Evolutionary conservation across 2,797 vertebrate genomes (phyloP).

Genomic region (Clamator glandarius): DNA sequence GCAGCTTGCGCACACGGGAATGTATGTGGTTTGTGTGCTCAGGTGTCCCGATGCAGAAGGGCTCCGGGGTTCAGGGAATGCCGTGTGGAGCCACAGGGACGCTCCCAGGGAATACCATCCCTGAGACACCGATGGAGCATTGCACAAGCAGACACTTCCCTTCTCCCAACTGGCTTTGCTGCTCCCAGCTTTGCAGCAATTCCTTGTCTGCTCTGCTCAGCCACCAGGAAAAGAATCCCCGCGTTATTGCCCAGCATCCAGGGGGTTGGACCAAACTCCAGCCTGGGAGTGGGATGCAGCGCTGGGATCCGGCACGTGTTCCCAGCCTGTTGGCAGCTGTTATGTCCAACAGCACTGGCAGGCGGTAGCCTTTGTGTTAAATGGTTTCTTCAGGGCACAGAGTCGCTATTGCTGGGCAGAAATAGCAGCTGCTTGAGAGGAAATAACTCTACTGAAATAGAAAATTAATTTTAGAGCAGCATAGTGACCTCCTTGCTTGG

Average conservation of each 20-base stretch:
- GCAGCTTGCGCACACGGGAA: rapidly evolving
- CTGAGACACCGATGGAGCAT: background rate
- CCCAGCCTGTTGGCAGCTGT: rapidly evolving
- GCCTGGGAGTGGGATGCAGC: rapidly evolving
- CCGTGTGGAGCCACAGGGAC: background rate
- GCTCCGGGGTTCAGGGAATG: background rate
- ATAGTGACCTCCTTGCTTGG: background rate
- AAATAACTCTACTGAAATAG: conserved; percentile 15
- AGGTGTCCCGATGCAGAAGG: rapidly evolving
- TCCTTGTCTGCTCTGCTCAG: background rate
- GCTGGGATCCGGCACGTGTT: rapidly evolving
- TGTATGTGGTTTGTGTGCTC: rapidly evolving
- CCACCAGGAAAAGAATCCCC: background rate
- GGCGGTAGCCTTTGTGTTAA: background rate
- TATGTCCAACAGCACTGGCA: rapidly evolving
- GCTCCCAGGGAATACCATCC: background rate
- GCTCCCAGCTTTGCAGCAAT: background rate
- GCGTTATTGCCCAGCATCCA: rapidly evolving
- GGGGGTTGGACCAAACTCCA: background rate
- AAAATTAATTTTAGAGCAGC: background rate
- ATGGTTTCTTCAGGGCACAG: background rate
- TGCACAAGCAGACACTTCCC: rapidly evolving
- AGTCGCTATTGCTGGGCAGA: rapidly evolving
- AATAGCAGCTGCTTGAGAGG: background rate
- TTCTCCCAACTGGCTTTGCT: rapidly evolving